Base-by-base conservation (phyloP, 2,888 invertebrate species). In the Craniophora ligustri region DNA sequence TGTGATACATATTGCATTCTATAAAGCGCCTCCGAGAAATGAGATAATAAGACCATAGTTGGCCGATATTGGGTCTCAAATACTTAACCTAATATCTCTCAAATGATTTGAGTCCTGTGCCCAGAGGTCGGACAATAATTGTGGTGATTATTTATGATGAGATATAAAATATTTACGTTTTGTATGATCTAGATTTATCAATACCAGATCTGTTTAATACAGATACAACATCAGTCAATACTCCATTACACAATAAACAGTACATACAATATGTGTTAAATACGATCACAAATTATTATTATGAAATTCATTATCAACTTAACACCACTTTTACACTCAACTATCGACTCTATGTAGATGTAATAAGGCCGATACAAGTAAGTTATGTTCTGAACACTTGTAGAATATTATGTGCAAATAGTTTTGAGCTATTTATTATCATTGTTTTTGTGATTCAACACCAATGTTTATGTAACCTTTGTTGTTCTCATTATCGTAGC, bases 381-480 rank as follows among this genome's bases (percentile, higher is more conserved):
- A 13, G 6, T 55, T 39, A 23, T n/a, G 28, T 31, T 5, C 8
- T 40, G 40, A 26, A 35, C 16, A 46, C 30, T 15, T 10, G 8
- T 14, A 26, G 14, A 13, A 8, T 41, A 14, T 16, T 21, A 14
- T 28, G 19, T 32, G 34, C 26, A 35, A 51, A 53, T 66, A 48
- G 45, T 42, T 18, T 21, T 21, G 49, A 39, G 15, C 18, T 15
- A 50, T 61, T 40, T 47, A 31, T 40, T 50, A 76, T 75, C 62
- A 38, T 48, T 40, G 18, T 15, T 41, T 30, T 67, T 34, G 42
- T 69, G 71, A 75, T 51, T 76, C 72, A 78, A 59, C 42, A 51
- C 14, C 39, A 5, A 21, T 62, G 50, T 67, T 67, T 64, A 55
- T 41, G 16, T 45, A 68, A 60, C 45, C 38, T 59, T 50, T 67